These are phyloP conservation scores for Agrochola lychnidis DNA, from an alignment of 2,888 invertebrate genomes.

Conservation along the genomic window DNA sequence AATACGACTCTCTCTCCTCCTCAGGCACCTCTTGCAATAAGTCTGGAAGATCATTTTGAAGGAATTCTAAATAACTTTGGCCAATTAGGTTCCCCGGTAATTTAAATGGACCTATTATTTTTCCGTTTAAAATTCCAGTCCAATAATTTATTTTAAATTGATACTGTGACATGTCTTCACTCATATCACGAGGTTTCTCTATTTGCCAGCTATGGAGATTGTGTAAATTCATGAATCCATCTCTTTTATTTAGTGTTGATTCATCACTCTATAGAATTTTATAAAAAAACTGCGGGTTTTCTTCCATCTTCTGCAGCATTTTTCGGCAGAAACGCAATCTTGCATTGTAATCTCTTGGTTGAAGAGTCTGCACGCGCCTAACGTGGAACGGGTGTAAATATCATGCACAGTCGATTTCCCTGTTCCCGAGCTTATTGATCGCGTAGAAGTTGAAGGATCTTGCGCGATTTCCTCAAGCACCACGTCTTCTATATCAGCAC, in stretches of 20 bases:
- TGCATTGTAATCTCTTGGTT: conserved; percentile 3
- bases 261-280: conserved; percentile 36
- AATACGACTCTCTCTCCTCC: too few relatives aligned
- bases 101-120: too few relatives aligned
- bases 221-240: conserved; percentile 49
- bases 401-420: neutral
- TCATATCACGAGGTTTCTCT: neutral
- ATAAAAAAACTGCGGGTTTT: neutral
- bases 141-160: too few relatives aligned
- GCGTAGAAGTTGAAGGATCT: too few relatives aligned
- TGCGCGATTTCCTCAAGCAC: too few relatives aligned
- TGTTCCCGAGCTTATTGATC: neutral
- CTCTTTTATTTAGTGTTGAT: conserved; percentile 23
- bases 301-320: neutral
- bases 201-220: conserved; percentile 38
- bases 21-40: too few relatives aligned
- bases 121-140: too few relatives aligned
- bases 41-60: too few relatives aligned
- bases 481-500: too few relatives aligned
- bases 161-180: neutral
- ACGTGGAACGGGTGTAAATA: neutral
- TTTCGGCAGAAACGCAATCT: neutral
- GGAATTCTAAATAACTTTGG: too few relatives aligned
- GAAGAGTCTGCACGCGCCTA: neutral
- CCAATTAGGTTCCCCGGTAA: too few relatives aligned